Evolutionary conservation across 2,888 invertebrate genomes (phyloP).

Genomic region (Acronicta aceris): DNA sequence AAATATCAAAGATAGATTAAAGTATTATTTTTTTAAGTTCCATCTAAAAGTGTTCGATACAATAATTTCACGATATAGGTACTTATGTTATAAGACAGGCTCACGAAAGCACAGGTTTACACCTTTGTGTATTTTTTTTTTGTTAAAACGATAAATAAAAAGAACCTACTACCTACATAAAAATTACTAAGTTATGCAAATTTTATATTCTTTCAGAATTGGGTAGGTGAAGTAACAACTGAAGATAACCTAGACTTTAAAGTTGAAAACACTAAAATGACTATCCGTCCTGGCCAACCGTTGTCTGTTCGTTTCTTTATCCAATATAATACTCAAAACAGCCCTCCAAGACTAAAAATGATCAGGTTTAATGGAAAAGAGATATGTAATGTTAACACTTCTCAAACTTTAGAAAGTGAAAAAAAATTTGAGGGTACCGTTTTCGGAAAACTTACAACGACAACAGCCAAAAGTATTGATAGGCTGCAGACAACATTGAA

Average conservation of each 20-base stretch:
- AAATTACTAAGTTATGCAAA: neutral
- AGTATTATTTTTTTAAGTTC: no score
- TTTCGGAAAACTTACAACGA: slow-evolving; percentile 2
- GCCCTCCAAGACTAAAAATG: slow-evolving; percentile 79
- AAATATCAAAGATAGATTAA: no score
- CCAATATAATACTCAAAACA: slow-evolving; percentile 81
- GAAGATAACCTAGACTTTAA: slow-evolving; percentile 88
- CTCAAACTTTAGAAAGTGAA: neutral
- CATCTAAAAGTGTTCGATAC: no score
- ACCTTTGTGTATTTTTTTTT: no score
- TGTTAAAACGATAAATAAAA: no score
- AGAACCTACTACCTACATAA: no score
- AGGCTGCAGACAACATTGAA: neutral
- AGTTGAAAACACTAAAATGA: slow-evolving; percentile 87
- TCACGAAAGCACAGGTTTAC: no score
- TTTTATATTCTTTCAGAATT: slow-evolving; percentile 78
- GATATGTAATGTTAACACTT: slow-evolving; percentile 72
- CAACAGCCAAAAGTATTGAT: slow-evolving; percentile 8
- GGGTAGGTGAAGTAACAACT: slow-evolving; percentile 89
- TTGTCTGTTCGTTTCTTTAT: slow-evolving; percentile 88
- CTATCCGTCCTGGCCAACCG: slow-evolving; percentile 84
- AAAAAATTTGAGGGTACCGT: neutral
- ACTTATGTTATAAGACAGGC: no score
- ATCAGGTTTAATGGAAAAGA: slow-evolving; percentile 89
- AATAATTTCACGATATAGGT: no score